Conservation (phyloP, 2,888 invertebrate genomes). For the Chrysodeixis includens region DNA sequence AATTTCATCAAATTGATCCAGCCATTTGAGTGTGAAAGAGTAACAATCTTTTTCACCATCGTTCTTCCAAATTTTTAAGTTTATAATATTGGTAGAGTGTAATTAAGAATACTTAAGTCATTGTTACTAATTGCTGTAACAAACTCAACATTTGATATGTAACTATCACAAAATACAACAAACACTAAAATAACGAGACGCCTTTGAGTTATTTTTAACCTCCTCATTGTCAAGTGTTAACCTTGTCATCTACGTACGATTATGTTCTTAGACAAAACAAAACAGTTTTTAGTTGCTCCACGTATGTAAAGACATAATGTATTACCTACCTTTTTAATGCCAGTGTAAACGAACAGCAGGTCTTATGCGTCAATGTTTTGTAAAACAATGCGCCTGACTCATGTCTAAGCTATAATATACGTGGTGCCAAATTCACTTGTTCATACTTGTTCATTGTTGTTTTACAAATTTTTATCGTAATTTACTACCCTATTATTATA, state of each 20-base stretch:
- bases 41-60: too few relatives aligned
- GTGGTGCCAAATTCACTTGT: neutral
- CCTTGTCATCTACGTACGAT: neutral
- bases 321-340: neutral
- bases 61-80: too few relatives aligned
- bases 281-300: conserved; percentile 3
- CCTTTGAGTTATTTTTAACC: neutral
- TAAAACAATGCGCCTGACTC: neutral
- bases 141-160: neutral
- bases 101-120: too few relatives aligned
- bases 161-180: neutral
- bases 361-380: neutral
- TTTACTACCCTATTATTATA: too few relatives aligned
- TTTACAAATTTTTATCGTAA: neutral
- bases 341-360: neutral
- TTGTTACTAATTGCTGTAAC: too few relatives aligned
- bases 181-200: neutral
- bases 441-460: neutral
- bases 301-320: neutral
- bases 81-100: too few relatives aligned
- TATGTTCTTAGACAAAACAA: conserved; percentile 1
- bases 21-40: too few relatives aligned
- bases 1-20: too few relatives aligned
- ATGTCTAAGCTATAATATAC: neutral
- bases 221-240: neutral